A percentile compares a stretch with the other conserved stretches of the same genome.
Conservation (phyloP, 1,140 invertebrate genomes). For the Papilio helenus region DNA sequence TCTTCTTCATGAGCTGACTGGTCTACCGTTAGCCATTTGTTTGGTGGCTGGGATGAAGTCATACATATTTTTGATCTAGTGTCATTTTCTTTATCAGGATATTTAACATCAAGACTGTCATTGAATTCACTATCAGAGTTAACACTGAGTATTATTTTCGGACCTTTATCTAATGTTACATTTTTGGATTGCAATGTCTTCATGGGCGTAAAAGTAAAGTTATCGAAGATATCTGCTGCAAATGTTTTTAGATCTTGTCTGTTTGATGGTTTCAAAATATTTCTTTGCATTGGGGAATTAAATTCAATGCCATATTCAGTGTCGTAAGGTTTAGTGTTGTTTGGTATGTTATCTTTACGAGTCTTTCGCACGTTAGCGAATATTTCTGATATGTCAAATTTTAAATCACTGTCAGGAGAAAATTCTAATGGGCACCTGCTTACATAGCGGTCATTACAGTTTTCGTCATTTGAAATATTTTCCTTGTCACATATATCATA, state of each 20-base stretch:
- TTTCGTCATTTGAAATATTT: slow-evolving; percentile 56
- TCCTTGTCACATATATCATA: slow-evolving; percentile 58
- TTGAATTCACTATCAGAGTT: slow-evolving; percentile 72
- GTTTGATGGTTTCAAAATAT: slow-evolving; percentile 72
- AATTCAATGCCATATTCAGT: slow-evolving; percentile 45
- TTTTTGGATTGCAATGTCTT: slow-evolving; percentile 59
- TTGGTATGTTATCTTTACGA: slow-evolving; percentile 54
- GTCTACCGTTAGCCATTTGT: slow-evolving; percentile 64
- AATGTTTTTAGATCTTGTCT: slow-evolving; percentile 56
- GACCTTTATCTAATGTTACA: slow-evolving; percentile 67
- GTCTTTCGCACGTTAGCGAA: slow-evolving; percentile 64
- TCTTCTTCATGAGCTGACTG: slow-evolving; percentile 50
- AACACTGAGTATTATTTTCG: slow-evolving; percentile 69
- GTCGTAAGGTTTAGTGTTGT: slow-evolving; percentile 64
- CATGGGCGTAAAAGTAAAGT: slow-evolving; percentile 72
- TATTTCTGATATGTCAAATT: slow-evolving; percentile 72
- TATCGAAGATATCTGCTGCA: slow-evolving; percentile 68
- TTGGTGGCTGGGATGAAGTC: slow-evolving; percentile 59
- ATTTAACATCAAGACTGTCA: slow-evolving; percentile 65
- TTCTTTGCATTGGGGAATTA: slow-evolving; percentile 46
- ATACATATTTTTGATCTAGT: slow-evolving; percentile 69
- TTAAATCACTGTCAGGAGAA: slow-evolving; percentile 58
- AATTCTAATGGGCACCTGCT: slow-evolving; percentile 73
- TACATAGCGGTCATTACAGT: slow-evolving; percentile 51
- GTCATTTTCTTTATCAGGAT: slow-evolving; percentile 70